Conservation (phyloP, 2,888 invertebrate genomes). For the Alviniconcha strummeri region DNA sequence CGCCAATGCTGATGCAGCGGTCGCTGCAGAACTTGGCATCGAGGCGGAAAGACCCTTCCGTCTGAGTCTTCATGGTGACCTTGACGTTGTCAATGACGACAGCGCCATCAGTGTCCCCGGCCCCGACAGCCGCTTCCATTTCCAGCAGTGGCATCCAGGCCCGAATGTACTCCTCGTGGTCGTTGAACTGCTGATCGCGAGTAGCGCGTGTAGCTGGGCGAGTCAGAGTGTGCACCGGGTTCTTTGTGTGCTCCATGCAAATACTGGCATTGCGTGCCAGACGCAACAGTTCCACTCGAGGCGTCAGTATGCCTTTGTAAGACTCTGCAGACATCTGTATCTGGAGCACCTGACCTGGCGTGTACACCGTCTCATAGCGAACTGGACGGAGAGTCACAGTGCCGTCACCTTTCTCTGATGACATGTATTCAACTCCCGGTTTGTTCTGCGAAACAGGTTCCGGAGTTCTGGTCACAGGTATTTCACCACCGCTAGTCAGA, state of each 20-base stretch:
- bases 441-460: not conserved
- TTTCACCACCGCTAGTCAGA: not conserved
- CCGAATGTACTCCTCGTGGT: not conserved
- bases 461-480: not conserved
- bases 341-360: constrained; percentile 39
- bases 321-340: constrained; percentile 43
- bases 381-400: not conserved
- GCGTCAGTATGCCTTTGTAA: constrained; percentile 39
- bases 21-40: constrained; percentile 18
- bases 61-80: not conserved
- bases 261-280: constrained; percentile 40
- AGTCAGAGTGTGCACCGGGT: constrained; percentile 43
- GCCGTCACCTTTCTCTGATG: constrained; percentile 15
- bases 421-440: not conserved
- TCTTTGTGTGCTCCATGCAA: constrained; percentile 43
- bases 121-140: constrained; percentile 51
- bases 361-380: constrained; percentile 37
- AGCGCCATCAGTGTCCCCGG: not conserved
- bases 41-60: not conserved
- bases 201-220: constrained; percentile 44
- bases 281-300: constrained; percentile 37
- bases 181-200: not conserved
- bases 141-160: constrained; percentile 48
- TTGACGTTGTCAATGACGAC: constrained; percentile 2
- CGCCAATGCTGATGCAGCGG: constrained; percentile 12